Conservation (phyloP, 1,140 invertebrate genomes). For the Drosophila pseudoobscura region DNA sequence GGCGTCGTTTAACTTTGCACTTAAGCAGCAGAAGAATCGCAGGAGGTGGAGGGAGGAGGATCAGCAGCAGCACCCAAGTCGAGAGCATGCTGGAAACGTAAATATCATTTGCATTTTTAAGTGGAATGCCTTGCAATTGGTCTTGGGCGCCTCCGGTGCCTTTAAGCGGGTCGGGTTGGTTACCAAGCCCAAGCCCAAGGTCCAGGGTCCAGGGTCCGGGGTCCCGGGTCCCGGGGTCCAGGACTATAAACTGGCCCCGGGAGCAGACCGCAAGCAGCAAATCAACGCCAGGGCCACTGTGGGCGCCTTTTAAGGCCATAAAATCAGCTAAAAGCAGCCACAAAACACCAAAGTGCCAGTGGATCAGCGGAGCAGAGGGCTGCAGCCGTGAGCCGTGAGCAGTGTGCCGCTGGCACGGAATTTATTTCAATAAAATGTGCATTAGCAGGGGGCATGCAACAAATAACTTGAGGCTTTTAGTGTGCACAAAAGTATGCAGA, state of each 20-base stretch:
- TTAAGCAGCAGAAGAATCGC: conserved; percentile 44
- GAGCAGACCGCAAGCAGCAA: conserved; percentile 67
- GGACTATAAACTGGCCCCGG: conserved; percentile 72
- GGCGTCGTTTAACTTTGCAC: conserved; percentile 78
- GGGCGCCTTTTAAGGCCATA: conserved; percentile 72
- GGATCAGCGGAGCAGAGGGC: conserved; percentile 36
- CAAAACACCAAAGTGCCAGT: conserved; percentile 74
- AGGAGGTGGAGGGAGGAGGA: not conserved
- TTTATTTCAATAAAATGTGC: conserved; percentile 82
- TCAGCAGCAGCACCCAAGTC: not conserved
- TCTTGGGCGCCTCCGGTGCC: conserved; percentile 28
- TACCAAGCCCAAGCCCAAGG: not conserved
- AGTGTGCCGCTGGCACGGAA: conserved; percentile 58
- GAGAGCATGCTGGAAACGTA: conserved; percentile 49
- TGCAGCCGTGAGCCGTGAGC: conserved; percentile 8
- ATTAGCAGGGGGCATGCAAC: conserved; percentile 72
- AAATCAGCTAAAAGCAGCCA: conserved; percentile 80
- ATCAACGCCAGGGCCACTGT: conserved; percentile 65
- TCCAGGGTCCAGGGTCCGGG: conserved; percentile 8
- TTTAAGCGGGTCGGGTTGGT: conserved; percentile 44
- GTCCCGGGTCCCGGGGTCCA: conserved; percentile 2
- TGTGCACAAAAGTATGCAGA: conserved; percentile 35
- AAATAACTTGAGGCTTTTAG: conserved; percentile 80
- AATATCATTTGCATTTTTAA: conserved; percentile 82
- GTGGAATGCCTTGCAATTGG: conserved; percentile 53